Conservation (phyloP, 2,113 vertebrate genomes). For the Chascanopsetta lugubris region DNA sequence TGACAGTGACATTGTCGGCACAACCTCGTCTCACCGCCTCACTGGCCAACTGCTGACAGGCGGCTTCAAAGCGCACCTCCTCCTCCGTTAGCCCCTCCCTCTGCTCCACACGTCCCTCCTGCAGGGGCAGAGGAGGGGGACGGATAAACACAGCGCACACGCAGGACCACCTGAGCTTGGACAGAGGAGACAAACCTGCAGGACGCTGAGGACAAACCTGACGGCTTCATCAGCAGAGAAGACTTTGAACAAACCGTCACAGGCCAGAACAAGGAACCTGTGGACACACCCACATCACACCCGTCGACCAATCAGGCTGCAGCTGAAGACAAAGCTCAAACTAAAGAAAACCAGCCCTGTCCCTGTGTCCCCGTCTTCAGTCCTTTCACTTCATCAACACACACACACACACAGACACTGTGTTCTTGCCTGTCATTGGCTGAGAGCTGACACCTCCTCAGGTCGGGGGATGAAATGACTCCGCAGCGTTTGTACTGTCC, state of each 20-base stretch:
- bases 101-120: conserved; percentile 84
- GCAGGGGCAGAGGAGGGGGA: conserved; percentile 2
- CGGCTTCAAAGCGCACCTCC: conserved; percentile 82
- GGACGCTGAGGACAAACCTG: conserved; percentile 86
- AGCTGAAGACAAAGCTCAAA: too few relatives aligned
- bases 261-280: conserved; percentile 94
- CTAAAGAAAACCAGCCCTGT: too few relatives aligned
- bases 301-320: too few relatives aligned
- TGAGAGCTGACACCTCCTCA: conserved; percentile 90
- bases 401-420: too few relatives aligned
- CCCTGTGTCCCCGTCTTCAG: too few relatives aligned
- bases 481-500: conserved; percentile 97
- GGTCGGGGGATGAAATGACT: conserved; percentile 91
- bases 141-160: too few relatives aligned
- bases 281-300: not conserved
- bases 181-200: conserved; percentile 81
- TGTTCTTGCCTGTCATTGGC: conserved; percentile 86
- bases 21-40: conserved; percentile 94
- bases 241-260: conserved; percentile 96
- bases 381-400: too few relatives aligned
- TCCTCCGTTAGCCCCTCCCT: conserved; percentile 77
- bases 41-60: conserved; percentile 89
- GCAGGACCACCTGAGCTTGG: too few relatives aligned
- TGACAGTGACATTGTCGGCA: conserved; percentile 94
- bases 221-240: conserved; percentile 95